Conservation (phyloP, 2,797 vertebrate species). For the Melanotaenia pygmaea region DNA sequence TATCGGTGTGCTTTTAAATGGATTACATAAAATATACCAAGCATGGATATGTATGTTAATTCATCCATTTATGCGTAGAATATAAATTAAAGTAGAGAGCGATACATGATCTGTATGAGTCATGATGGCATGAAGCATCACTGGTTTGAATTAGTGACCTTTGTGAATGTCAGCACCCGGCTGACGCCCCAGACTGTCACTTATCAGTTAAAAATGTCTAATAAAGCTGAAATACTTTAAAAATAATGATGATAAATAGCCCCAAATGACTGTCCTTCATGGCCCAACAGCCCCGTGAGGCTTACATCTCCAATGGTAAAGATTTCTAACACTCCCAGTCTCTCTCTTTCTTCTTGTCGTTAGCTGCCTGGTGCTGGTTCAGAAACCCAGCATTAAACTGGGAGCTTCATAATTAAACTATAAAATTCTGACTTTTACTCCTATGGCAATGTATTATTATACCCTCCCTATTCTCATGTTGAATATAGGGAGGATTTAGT, state of each 20-base stretch:
- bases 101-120: conserved; percentile 34
- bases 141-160: conserved; percentile 58
- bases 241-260: conserved; percentile 71
- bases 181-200: conserved; percentile 29
- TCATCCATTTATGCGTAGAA: conserved; percentile 41
- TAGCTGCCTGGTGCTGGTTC: conserved; percentile 2
- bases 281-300: conserved; percentile 30
- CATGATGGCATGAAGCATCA: conserved; percentile 26
- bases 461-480: too few relatives aligned
- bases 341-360: conserved; percentile 14
- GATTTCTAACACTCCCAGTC: conserved; percentile 22
- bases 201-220: conserved; percentile 48
- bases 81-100: conserved; percentile 25
- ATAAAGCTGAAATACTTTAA: conserved; percentile 60
- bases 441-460: too few relatives aligned
- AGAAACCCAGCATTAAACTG: background rate
- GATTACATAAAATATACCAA: conserved; percentile 39
- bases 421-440: conserved; percentile 20
- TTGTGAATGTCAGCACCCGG: conserved; percentile 57
- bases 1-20: conserved; percentile 36
- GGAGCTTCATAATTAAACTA: conserved; percentile 11
- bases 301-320: conserved; percentile 23
- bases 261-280: conserved; percentile 64
- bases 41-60: conserved; percentile 52
- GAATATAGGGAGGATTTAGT: too few relatives aligned